Conservation (phyloP, 2,797 vertebrate species). For the Sylvilagus floridanus region DNA sequence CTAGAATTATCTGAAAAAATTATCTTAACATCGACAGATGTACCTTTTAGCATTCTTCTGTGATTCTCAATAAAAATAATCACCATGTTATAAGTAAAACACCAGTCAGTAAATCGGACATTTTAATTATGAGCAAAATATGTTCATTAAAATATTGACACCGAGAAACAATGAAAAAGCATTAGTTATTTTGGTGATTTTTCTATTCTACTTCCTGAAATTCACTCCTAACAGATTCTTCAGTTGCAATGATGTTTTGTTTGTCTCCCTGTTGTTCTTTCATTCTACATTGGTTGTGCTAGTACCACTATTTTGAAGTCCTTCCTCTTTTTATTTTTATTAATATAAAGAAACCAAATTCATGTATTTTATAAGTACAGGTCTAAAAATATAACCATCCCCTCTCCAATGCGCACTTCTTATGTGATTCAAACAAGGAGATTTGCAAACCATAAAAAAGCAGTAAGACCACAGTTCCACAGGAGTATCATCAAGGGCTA, state of each 20-base stretch:
- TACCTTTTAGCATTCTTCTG: not conserved
- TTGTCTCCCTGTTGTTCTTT: not conserved
- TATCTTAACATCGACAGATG: not conserved
- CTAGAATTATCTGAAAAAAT: not conserved
- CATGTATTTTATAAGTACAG: too few relatives aligned
- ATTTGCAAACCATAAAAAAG: too few relatives aligned
- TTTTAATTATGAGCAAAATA: conserved; percentile 18
- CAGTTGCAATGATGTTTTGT: not conserved
- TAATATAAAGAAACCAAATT: too few relatives aligned
- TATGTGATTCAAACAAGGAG: too few relatives aligned
- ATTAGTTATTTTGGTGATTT: not conserved
- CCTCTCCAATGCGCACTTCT: too few relatives aligned
- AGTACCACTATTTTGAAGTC: not conserved
- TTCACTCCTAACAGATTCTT: not conserved
- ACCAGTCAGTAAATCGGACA: not conserved
- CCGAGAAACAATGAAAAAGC: not conserved
- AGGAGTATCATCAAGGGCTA: too few relatives aligned
- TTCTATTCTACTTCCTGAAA: not conserved
- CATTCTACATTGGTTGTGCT: not conserved
- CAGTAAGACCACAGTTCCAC: too few relatives aligned
- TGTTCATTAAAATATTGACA: not conserved
- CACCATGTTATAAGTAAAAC: not conserved
- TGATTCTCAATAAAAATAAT: not conserved
- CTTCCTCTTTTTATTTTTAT: not conserved
- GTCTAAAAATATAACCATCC: too few relatives aligned